Evolutionary conservation across 2,113 vertebrate species (phyloP), one percentile per base, ranked within the genome.

Genomic region (Apodemus speciosus): DNA sequence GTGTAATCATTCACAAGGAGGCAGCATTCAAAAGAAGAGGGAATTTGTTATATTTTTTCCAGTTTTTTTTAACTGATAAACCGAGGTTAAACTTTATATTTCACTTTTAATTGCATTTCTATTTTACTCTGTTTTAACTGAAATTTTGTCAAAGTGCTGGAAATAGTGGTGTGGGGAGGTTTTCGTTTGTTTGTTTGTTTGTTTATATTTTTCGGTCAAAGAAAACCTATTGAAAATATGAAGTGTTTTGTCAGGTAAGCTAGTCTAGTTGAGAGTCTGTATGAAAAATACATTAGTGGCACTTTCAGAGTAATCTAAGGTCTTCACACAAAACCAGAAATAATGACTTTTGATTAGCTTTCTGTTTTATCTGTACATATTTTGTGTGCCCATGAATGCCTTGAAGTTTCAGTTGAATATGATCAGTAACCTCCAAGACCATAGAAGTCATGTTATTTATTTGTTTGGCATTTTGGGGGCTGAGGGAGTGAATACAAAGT

Each of bases 41-140:
- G 68, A 60, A 32, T 66, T 77, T 95, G n/a, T 73, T 88, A 6
- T 51, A n/a, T 56, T 62, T 89, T 72, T 85, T 53, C 79, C 10
- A 43, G 10, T 1, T 25, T 75, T 75, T 95, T 93, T 81, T 81
- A 88, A 81, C n/a, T 83, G 25, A 76, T 72, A 84, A 58, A 40
- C 68, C 85, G 14, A 80, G 35, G 79, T 5, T 46, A 73, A 90
- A 85, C 3, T 79, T 94, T 43, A 56, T n/a, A 73, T 76, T 93
- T 79, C 77, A 7, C 51, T 84, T 76, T 51, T 85, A n/a, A 66
- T 62, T 76, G 27, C 1, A 86, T 38, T 83, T 92, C 69, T n/a
- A 3, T 25, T 81, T 85, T 43, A 46, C 32, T 85, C 9, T 86
- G 0, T 53, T 83, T 76, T 92, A 0, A 0, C 4, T 5, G 68